A percentile compares a stretch with the other conserved stretches of the same genome.
Evolutionary conservation across 1,140 invertebrate genomes (phyloP).

Genomic region (Drosophila pachea): DNA sequence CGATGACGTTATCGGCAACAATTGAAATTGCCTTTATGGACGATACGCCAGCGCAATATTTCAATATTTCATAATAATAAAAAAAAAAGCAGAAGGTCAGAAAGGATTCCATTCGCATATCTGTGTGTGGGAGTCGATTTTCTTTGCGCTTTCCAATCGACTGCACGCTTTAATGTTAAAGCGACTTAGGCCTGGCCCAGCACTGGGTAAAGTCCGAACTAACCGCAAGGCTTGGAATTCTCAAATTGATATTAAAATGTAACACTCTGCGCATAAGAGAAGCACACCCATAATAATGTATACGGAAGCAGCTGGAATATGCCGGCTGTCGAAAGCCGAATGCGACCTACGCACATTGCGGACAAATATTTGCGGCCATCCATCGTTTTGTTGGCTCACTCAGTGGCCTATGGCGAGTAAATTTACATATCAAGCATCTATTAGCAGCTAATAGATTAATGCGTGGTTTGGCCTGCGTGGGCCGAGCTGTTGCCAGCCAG

Average conservation of each 20-base stretch:
- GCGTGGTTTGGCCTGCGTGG: constrained; percentile 49
- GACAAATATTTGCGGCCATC: constrained; percentile 58
- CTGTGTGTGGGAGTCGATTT: neutral
- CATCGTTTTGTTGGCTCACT: constrained; percentile 44
- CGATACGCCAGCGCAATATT: constrained; percentile 9
- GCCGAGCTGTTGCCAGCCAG: constrained; percentile 9
- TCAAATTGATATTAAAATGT: neutral
- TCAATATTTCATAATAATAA: no score
- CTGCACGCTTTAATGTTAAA: neutral
- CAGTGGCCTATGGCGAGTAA: constrained; percentile 52
- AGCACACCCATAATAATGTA: neutral
- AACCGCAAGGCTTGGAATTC: neutral
- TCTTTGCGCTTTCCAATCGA: neutral
- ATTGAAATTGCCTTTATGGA: constrained; percentile 41
- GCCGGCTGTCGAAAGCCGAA: constrained; percentile 6
- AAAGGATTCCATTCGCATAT: neutral
- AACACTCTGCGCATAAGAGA: neutral
- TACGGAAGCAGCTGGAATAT: constrained; percentile 21
- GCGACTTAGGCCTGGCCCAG: no score
- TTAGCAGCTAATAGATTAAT: constrained; percentile 74
- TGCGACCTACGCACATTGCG: constrained; percentile 43
- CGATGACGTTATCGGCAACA: constrained; percentile 49
- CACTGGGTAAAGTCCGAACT: no score
- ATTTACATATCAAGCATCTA: constrained; percentile 71
- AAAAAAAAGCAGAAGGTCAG: constrained; percentile 12